Conservation (phyloP, 2,888 invertebrate genomes). For the Synanthedon tipuliformis region DNA sequence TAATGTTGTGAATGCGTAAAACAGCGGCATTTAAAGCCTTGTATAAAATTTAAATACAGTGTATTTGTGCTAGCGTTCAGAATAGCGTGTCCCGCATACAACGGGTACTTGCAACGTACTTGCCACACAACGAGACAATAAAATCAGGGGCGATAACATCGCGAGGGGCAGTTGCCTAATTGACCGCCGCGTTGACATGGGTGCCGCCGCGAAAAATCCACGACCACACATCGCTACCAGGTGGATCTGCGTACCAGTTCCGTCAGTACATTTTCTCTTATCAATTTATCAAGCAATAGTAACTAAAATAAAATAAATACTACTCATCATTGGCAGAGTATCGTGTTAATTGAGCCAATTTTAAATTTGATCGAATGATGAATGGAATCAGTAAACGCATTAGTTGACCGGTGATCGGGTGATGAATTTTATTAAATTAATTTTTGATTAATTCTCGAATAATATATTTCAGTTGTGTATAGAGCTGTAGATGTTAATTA, state of each 20-base stretch:
- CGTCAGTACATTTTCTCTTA: conserved; percentile 36
- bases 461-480: no score
- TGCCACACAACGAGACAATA: conserved; percentile 50
- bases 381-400: neutral
- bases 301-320: neutral
- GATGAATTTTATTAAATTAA: no score
- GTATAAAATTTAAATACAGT: conserved; percentile 39
- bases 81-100: conserved; percentile 44
- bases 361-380: neutral
- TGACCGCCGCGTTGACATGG: conserved; percentile 54
- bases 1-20: conserved; percentile 27
- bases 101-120: conserved; percentile 33
- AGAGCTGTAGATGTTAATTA: no score
- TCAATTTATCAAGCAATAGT: neutral
- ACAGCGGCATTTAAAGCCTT: conserved; percentile 26
- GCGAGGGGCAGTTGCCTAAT: conserved; percentile 41
- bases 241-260: conserved; percentile 60
- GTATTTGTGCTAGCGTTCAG: conserved; percentile 44
- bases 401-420: neutral
- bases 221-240: conserved; percentile 62
- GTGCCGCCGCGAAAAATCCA: conserved; percentile 59
- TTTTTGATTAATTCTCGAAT: no score
- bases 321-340: neutral
- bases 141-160: conserved; percentile 44
- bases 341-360: no score